Evolutionary conservation across 92 coral and sea anemone species (phyloP).

Genomic region (Scolanthus callimorphus): DNA sequence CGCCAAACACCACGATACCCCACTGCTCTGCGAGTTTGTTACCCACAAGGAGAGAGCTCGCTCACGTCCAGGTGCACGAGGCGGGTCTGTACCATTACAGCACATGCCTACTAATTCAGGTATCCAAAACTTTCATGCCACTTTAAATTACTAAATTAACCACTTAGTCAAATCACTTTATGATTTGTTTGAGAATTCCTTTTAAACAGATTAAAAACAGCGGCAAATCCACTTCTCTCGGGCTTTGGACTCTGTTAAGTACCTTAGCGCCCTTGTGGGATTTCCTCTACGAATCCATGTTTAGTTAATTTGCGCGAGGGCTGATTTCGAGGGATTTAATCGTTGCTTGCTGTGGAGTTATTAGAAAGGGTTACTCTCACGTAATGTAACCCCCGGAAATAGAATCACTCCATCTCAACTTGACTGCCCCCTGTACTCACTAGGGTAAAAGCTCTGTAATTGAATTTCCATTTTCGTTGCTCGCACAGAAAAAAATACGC

Average conservation of each 20-base stretch:
- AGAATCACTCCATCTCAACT: not conserved
- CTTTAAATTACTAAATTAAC: too few species aligned
- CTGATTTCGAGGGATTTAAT: not conserved
- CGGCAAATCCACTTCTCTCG: too few species aligned
- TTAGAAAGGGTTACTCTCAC: not conserved
- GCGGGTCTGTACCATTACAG: constrained; percentile 26
- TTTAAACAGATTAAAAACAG: not conserved
- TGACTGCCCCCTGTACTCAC: not conserved
- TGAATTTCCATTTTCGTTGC: constrained; percentile 29
- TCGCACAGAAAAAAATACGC: constrained; percentile 18
- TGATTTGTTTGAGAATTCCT: not conserved
- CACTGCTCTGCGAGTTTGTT: constrained; percentile 36
- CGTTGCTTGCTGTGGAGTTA: not conserved
- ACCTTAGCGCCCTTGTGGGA: too few species aligned
- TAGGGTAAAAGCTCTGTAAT: constrained; percentile 29
- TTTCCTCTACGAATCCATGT: too few species aligned
- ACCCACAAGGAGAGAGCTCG: constrained; percentile 10
- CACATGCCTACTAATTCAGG: constrained; percentile 27
- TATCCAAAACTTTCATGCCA: too few species aligned
- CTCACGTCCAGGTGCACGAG: constrained; percentile 27
- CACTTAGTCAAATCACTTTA: too few species aligned
- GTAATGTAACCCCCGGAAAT: constrained; percentile 44
- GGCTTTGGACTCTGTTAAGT: too few species aligned
- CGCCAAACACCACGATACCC: constrained; percentile 45
- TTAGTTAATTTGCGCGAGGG: too few species aligned